Conservation (phyloP, 2,888 invertebrate species). For the Eristalis tenax region DNA sequence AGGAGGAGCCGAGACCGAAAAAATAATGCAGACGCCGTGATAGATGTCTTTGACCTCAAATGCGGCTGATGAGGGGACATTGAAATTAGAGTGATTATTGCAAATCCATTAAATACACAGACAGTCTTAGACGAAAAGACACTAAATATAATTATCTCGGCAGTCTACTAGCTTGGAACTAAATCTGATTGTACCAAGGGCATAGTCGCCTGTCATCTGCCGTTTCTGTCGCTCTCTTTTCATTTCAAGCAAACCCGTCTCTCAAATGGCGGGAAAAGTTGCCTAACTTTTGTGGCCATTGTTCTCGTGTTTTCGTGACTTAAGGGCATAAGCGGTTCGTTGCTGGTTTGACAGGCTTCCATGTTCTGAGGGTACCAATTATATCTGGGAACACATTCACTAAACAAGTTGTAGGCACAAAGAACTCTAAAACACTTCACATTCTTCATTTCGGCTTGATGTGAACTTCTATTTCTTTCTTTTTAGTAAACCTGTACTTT, state of each 20-base stretch:
- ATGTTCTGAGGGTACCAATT: neutral
- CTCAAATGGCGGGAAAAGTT: neutral
- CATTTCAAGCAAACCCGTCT: neutral
- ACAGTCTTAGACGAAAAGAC: neutral
- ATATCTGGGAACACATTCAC: neutral
- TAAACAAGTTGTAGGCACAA: neutral
- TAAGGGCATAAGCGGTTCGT: neutral
- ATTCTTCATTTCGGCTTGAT: too few relatives aligned
- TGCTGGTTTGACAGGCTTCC: neutral
- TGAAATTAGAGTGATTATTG: neutral
- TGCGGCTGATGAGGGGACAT: neutral
- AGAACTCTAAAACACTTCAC: neutral
- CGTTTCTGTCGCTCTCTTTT: neutral
- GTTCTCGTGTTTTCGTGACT: neutral
- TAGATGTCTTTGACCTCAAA: conserved; percentile 45
- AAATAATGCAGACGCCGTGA: conserved; percentile 1
- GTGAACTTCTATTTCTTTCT: too few relatives aligned
- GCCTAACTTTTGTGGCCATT: neutral
- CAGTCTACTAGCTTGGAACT: neutral
- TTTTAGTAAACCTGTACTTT: too few relatives aligned
- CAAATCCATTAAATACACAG: neutral
- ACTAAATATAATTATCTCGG: neutral
- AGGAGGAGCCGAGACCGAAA: neutral
- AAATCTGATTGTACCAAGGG: neutral
- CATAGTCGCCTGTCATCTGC: neutral